phyloP scores from a whole-genome alignment of 2,888 invertebrate genomes.

The Peribatodes rhomboidaria region DNA sequence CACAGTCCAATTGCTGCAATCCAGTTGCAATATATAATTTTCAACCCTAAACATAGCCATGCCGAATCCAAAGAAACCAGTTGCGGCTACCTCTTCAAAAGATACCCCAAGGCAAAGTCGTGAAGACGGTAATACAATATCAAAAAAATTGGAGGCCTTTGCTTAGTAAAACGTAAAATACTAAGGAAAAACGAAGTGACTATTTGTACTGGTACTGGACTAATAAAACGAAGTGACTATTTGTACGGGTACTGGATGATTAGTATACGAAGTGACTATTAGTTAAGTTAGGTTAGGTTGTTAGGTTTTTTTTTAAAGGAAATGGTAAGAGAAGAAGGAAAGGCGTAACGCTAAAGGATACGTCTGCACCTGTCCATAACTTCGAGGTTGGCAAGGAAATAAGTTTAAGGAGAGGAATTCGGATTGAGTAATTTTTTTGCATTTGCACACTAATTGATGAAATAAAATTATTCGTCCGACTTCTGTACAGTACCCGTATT shows the following conservation, averaged over 20 bases:
- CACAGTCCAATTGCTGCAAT: slow-evolving; percentile 35
- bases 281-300: too few species aligned
- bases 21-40: neutral
- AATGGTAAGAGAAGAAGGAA: too few species aligned
- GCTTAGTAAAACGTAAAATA: too few species aligned
- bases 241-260: too few species aligned
- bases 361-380: too few species aligned
- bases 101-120: slow-evolving; percentile 35
- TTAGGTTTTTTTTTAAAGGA: slow-evolving; percentile 36
- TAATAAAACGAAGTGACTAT: neutral
- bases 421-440: too few species aligned
- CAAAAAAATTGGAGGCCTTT: slow-evolving; percentile 46
- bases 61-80: slow-evolving; percentile 51
- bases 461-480: too few species aligned
- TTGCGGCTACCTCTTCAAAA: slow-evolving; percentile 43
- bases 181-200: slow-evolving; percentile 49
- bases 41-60: slow-evolving; percentile 49
- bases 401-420: too few species aligned
- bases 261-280: neutral
- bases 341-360: too few species aligned
- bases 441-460: too few species aligned
- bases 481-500: too few species aligned
- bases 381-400: too few species aligned
- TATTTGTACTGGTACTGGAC: neutral
- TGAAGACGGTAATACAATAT: neutral